These are phyloP conservation scores for Siniperca knerii DNA, from an alignment of 2,113 vertebrate species.

Conservation along the genomic window DNA sequence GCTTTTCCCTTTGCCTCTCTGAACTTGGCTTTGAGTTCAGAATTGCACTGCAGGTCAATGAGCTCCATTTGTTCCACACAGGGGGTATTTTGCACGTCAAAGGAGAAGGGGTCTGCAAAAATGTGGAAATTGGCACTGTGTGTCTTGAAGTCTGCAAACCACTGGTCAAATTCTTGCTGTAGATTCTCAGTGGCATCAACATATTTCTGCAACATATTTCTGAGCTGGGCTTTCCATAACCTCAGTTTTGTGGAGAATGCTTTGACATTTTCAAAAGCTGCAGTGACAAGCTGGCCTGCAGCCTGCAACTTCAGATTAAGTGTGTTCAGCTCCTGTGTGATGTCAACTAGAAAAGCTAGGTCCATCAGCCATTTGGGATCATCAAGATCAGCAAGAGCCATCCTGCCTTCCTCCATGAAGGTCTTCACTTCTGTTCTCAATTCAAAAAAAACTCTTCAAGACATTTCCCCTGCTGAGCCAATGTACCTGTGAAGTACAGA, in stretches of 20 bases:
- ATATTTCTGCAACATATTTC: conserved; percentile 17
- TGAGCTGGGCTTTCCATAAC: not conserved
- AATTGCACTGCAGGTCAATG: conserved; percentile 29
- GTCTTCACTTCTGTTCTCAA: not conserved
- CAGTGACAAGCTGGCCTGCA: conserved; percentile 11
- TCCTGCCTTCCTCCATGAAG: conserved; percentile 5
- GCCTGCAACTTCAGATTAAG: conserved; percentile 23
- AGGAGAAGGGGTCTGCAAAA: conserved; percentile 23
- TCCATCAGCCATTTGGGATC: conserved; percentile 24
- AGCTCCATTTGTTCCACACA: conserved; percentile 24
- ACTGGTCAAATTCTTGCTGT: not conserved
- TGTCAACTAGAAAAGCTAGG: conserved; percentile 13
- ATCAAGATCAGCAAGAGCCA: conserved; percentile 17
- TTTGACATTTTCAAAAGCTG: no score
- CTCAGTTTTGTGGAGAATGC: no score
- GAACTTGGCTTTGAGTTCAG: conserved; percentile 31
- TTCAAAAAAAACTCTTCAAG: no score
- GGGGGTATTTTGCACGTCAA: conserved; percentile 27
- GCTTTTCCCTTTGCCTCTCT: not conserved
- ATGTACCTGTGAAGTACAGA: no score
- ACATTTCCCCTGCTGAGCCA: no score
- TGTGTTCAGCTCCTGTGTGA: not conserved
- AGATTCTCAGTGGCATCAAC: not conserved
- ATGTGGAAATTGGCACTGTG: conserved; percentile 28
- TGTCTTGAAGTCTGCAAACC: conserved; percentile 16